Percentiles rank a stretch among this genome's conserved stretches.
Conservation (phyloP, 2,113 vertebrate genomes). For the Orthonyx spaldingii region DNA sequence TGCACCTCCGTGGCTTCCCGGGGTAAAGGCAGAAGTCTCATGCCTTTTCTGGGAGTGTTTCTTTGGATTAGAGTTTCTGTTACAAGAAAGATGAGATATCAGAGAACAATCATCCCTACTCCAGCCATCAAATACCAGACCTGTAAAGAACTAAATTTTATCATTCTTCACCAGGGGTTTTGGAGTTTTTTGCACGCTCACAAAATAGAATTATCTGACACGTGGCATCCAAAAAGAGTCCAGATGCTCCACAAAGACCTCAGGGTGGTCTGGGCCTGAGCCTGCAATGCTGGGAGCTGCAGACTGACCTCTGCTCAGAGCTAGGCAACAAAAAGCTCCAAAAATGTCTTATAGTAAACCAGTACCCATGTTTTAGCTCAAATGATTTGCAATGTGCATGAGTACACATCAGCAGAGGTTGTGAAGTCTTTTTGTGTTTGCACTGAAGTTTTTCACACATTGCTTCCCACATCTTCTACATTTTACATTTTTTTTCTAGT, state of each 20-base stretch:
- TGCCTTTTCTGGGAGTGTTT: not conserved
- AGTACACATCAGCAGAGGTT: not conserved
- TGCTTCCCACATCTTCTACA: not conserved
- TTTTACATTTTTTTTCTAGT: not conserved
- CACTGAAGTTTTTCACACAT: not conserved
- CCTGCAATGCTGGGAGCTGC: not conserved
- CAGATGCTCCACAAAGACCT: not conserved
- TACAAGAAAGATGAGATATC: not conserved
- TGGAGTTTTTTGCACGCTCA: not conserved
- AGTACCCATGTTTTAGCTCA: not conserved
- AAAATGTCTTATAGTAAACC: not conserved
- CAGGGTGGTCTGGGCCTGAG: not conserved
- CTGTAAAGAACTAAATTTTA: not conserved
- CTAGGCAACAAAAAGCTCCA: not conserved
- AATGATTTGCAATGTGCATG: not conserved
- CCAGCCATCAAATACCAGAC: not conserved
- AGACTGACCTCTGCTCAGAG: not conserved
- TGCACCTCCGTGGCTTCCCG: not conserved
- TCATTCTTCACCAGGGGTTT: not conserved
- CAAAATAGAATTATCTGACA: not conserved
- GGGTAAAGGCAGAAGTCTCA: not conserved
- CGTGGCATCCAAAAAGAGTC: not conserved
- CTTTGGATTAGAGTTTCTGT: slow-evolving; percentile 26
- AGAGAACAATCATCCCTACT: not conserved
- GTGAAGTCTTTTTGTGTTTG: not conserved